These are phyloP conservation scores for Microctenopoma stevenorrisi DNA, from an alignment of 2,797 vertebrate species.

Conservation along the genomic window DNA sequence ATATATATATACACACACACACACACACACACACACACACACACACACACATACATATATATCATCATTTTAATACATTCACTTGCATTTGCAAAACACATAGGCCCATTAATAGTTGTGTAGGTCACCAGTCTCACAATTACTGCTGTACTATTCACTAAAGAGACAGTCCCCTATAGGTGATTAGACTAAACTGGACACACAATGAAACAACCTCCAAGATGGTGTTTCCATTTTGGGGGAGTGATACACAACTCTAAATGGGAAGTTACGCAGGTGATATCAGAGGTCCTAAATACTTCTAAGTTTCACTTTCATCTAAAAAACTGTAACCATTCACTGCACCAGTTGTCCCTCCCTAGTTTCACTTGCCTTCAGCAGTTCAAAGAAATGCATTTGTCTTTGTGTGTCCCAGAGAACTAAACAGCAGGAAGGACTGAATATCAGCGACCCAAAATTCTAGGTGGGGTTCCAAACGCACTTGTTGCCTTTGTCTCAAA, in stretches of 20 bases:
- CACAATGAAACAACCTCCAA: slow-evolving; percentile 60
- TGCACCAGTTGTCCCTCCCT: background rate
- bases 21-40: no score
- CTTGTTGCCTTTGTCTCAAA: background rate
- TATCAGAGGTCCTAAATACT: background rate
- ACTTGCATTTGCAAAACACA: background rate
- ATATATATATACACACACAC: no score
- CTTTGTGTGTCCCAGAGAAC: background rate
- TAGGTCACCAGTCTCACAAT: background rate
- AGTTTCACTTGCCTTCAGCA: background rate
- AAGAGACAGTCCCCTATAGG: slow-evolving; percentile 58
- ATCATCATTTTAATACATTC: no score
- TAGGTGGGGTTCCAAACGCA: slow-evolving; percentile 13
- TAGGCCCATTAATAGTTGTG: background rate
- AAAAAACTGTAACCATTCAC: background rate
- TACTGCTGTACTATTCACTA: slow-evolving; percentile 4
- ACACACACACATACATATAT: no score
- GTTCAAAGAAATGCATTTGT: background rate
- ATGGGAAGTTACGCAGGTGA: background rate
- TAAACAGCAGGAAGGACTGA: background rate
- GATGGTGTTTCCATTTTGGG: no score
- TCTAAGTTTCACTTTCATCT: background rate
- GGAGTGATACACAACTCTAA: background rate
- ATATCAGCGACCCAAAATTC: background rate
- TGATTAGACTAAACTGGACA: slow-evolving; percentile 72